Conservation (phyloP, 2,888 invertebrate species). For the Atherix ibis region DNA sequence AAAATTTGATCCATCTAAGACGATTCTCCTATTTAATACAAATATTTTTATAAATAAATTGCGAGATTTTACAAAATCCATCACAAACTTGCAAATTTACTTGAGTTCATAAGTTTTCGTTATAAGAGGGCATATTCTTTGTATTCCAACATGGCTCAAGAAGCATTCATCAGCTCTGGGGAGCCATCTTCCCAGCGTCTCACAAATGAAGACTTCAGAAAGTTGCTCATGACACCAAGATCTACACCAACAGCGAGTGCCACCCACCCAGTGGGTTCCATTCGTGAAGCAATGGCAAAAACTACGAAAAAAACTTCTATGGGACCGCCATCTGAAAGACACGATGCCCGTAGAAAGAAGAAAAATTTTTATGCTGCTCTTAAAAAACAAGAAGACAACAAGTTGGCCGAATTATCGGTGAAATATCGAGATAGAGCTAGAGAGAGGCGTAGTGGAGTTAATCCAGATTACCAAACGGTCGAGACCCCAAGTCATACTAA, state of each 20-base stretch:
- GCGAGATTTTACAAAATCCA: no score
- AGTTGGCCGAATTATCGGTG: conserved; percentile 82
- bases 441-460: conserved; percentile 74
- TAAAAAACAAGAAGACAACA: conserved; percentile 89
- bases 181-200: conserved; percentile 57
- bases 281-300: conserved; percentile 38
- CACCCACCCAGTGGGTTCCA: conserved; percentile 38
- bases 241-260: conserved; percentile 41
- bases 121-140: no score
- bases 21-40: no score
- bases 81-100: no score
- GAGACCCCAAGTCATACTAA: conserved; percentile 50
- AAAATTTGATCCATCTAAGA: no score
- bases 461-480: conserved; percentile 62
- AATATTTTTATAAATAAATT: no score
- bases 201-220: conserved; percentile 95
- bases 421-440: conserved; percentile 85
- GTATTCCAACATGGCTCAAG: conserved; percentile 11
- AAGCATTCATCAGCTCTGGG: conserved; percentile 3
- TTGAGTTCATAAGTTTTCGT: no score
- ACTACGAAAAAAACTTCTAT: conserved; percentile 22
- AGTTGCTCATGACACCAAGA: conserved; percentile 87
- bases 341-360: conserved; percentile 77
- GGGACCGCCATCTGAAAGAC: conserved; percentile 45
- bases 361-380: conserved; percentile 88